Conservation (phyloP, 2,888 invertebrate species). For the Nudaria mundana region DNA sequence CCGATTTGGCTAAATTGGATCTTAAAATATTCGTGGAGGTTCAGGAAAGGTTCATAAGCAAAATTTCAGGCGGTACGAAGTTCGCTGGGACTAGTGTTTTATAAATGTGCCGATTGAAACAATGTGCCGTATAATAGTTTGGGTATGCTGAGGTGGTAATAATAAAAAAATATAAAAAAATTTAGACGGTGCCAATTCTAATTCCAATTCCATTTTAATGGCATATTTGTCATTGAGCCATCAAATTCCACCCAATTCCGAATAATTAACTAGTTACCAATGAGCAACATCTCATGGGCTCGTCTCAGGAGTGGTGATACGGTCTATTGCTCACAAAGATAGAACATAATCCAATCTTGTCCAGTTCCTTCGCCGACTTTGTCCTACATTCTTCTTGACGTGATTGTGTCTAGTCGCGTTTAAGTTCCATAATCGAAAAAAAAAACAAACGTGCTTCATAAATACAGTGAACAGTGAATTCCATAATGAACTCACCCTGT, state of each 20-base stretch:
- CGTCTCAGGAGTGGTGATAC: slow-evolving; percentile 61
- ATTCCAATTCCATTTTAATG: too few relatives aligned
- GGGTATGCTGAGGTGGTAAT: too few relatives aligned
- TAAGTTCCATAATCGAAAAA: slow-evolving; percentile 9
- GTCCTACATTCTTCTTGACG: slow-evolving; percentile 53
- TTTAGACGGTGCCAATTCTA: too few relatives aligned
- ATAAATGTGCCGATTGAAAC: too few relatives aligned
- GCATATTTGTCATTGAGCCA: slow-evolving; percentile 37
- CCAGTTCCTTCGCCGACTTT: slow-evolving; percentile 58
- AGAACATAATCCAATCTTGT: slow-evolving; percentile 46
- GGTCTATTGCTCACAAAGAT: slow-evolving; percentile 48
- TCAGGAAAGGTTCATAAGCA: too few relatives aligned
- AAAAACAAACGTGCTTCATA: slow-evolving; percentile 1
- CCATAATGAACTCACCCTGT: slow-evolving; percentile 67
- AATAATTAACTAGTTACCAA: slow-evolving; percentile 47
- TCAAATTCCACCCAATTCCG: slow-evolving; percentile 37
- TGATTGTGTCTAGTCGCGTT: slow-evolving; percentile 48
- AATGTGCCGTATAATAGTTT: too few relatives aligned
- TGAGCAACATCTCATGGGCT: slow-evolving; percentile 66
- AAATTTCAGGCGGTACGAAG: too few relatives aligned
- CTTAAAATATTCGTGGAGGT: too few relatives aligned
- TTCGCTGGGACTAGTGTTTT: too few relatives aligned
- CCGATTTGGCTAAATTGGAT: too few relatives aligned
- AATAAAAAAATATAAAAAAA: too few relatives aligned
- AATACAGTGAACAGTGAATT: slow-evolving; percentile 11